Conservation (phyloP, 2,888 invertebrate genomes). For the Mesochorus sp. region DNA sequence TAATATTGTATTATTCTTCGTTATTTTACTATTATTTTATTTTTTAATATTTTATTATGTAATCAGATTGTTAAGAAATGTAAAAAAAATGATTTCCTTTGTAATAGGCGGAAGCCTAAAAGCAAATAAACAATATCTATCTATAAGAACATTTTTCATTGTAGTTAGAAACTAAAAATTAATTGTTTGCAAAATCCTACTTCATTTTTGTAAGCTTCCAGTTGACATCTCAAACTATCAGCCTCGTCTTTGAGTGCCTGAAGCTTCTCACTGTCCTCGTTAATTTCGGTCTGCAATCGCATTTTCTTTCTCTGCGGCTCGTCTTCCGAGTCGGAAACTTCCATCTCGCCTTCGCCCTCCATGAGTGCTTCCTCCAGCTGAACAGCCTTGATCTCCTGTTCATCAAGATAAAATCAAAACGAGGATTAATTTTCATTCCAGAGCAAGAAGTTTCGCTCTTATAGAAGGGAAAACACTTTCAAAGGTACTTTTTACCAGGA, state of each 20-base stretch:
- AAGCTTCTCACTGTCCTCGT: constrained; percentile 75
- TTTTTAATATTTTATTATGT: too few relatives aligned
- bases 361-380: constrained; percentile 86
- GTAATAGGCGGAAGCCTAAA: too few relatives aligned
- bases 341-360: constrained; percentile 93
- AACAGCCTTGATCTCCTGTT: constrained; percentile 87
- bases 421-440: constrained; percentile 20
- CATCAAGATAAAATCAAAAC: constrained; percentile 33
- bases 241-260: constrained; percentile 89
- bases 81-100: too few relatives aligned
- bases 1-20: neutral
- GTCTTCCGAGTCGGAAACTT: constrained; percentile 91
- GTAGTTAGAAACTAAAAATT: constrained; percentile 1
- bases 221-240: constrained; percentile 93
- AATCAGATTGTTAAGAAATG: too few relatives aligned
- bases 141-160: neutral
- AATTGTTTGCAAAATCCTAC: constrained; percentile 62
- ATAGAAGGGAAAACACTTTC: constrained; percentile 43
- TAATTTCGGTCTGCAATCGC: constrained; percentile 70
- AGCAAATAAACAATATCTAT: neutral
- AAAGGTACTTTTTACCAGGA: constrained; percentile 17
- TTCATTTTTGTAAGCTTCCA: constrained; percentile 97
- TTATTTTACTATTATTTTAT: too few relatives aligned
- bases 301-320: constrained; percentile 80
- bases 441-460: neutral